phyloP scores from a whole-genome alignment of 2,888 invertebrate genomes.

The Salpingus planirostris region DNA sequence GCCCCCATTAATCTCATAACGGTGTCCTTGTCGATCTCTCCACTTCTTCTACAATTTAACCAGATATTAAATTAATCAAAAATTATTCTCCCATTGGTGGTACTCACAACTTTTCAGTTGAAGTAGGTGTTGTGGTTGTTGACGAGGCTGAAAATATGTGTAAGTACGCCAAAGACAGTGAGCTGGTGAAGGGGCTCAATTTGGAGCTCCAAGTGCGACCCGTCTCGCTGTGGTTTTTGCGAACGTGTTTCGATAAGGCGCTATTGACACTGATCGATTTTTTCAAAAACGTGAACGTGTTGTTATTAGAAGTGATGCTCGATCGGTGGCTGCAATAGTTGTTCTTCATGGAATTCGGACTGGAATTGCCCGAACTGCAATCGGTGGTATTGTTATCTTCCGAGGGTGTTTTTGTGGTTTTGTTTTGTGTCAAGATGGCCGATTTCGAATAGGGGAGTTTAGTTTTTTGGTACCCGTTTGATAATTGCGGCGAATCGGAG shows the following conservation, averaged over 20 bases:
- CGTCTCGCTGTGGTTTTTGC: slow-evolving; percentile 6
- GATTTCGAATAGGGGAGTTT: slow-evolving; percentile 24
- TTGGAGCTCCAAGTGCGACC: slow-evolving; percentile 16
- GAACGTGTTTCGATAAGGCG: slow-evolving; percentile 16
- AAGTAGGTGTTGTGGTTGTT: slow-evolving; percentile 26
- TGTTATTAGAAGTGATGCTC: slow-evolving; percentile 1
- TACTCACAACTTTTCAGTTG: slow-evolving; percentile 20
- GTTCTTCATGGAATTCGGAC: slow-evolving; percentile 14
- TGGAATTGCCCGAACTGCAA: slow-evolving; percentile 11
- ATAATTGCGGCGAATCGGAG: slow-evolving; percentile 1
- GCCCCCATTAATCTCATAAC: slow-evolving; percentile 55
- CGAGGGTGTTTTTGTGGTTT: slow-evolving; percentile 4
- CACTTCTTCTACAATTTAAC: slow-evolving; percentile 7
- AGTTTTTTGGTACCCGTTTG: slow-evolving; percentile 20
- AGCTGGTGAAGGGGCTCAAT: slow-evolving; percentile 15
- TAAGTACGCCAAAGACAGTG: slow-evolving; percentile 24
- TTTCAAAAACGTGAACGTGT: slow-evolving; percentile 15
- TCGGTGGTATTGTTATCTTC: neutral
- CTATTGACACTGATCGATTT: slow-evolving; percentile 26
- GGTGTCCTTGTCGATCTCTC: slow-evolving; percentile 42
- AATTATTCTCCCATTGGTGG: neutral
- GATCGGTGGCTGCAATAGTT: slow-evolving; percentile 8
- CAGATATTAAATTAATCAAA: neutral
- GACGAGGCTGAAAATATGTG: no score
- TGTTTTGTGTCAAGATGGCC: slow-evolving; percentile 13